These are phyloP conservation scores for Salmo trutta DNA, from an alignment of 2,797 vertebrate species.

Conservation along the genomic window DNA sequence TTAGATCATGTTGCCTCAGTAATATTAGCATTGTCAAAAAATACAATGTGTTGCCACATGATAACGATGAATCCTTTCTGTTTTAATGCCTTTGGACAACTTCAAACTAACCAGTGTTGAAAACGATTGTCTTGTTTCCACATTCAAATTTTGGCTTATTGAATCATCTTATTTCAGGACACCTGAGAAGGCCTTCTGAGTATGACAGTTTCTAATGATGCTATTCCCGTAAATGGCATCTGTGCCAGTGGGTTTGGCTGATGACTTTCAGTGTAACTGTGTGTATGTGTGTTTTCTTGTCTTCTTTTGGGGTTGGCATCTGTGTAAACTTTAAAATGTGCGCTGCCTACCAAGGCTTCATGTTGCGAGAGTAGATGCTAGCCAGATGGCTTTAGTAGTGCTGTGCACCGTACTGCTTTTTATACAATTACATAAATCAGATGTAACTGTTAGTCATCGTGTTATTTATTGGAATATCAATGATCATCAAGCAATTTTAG, in stretches of 20 bases:
- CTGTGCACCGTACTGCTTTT: not conserved
- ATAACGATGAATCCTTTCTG: not conserved
- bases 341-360: not conserved
- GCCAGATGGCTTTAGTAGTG: not conserved
- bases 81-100: not conserved
- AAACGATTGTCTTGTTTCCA: slow-evolving; percentile 11
- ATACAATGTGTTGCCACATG: not conserved
- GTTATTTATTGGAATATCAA: not conserved
- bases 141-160: slow-evolving; percentile 1
- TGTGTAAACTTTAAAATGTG: not conserved
- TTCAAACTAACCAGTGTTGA: not conserved
- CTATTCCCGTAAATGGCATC: slow-evolving; percentile 85
- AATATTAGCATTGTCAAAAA: not conserved
- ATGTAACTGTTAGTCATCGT: not conserved
- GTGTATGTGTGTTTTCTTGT: slow-evolving; percentile 13
- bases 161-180: slow-evolving; percentile 1
- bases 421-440: slow-evolving; percentile 4
- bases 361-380: slow-evolving; percentile 10
- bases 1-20: slow-evolving; percentile 4
- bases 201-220: slow-evolving; percentile 83
- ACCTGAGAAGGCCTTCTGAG: slow-evolving; percentile 50
- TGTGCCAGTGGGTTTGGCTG: slow-evolving; percentile 82
- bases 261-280: slow-evolving; percentile 64
- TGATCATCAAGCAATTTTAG: not conserved
- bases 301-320: not conserved